Conservation (phyloP, 92 coral and sea anemone genomes). For the Porites rus region DNA sequence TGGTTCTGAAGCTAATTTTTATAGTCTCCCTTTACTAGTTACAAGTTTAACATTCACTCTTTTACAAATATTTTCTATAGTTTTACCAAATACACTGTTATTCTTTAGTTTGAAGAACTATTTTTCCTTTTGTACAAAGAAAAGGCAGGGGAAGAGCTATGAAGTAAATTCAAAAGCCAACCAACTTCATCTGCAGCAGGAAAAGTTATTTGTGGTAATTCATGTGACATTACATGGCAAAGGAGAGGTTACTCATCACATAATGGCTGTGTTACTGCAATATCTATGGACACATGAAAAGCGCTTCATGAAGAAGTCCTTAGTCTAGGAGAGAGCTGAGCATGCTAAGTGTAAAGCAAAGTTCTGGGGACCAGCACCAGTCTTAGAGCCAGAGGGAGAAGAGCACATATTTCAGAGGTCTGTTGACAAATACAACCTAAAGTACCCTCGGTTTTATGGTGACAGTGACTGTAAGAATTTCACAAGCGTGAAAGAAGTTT, state of each 20-base stretch:
- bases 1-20: too few species aligned
- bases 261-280: conserved; percentile 60
- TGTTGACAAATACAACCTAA: conserved; percentile 31
- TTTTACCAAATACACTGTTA: too few species aligned
- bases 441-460: conserved; percentile 51
- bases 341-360: conserved; percentile 55
- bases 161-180: too few species aligned
- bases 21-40: too few species aligned
- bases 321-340: conserved; percentile 43
- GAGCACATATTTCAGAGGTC: conserved; percentile 52
- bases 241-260: conserved; percentile 61
- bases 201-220: conserved; percentile 42
- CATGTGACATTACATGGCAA: conserved; percentile 74
- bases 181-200: background rate
- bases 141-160: too few species aligned
- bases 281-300: conserved; percentile 59
- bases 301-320: conserved; percentile 56
- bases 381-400: conserved; percentile 63
- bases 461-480: conserved; percentile 46
- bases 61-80: too few species aligned
- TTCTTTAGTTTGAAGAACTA: too few species aligned
- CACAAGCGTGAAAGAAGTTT: conserved; percentile 23
- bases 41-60: too few species aligned
- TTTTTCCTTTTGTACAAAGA: too few species aligned
- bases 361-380: conserved; percentile 63